phyloP scores from a whole-genome alignment of 2,797 vertebrate genomes.

The Enoplosus armatus region DNA sequence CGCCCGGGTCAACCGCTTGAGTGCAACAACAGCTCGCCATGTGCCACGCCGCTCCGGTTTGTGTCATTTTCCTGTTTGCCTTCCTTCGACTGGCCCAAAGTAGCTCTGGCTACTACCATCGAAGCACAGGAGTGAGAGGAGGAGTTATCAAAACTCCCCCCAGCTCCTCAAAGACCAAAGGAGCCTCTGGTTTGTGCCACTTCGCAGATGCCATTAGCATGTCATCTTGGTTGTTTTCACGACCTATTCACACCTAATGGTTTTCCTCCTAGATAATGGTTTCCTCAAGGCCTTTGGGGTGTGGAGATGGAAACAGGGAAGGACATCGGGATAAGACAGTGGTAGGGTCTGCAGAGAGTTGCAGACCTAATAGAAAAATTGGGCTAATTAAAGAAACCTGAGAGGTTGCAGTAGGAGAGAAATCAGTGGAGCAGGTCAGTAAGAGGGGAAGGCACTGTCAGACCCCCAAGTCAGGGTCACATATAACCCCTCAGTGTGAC shows the following conservation, averaged over 20 bases:
- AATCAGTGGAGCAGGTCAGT: slow-evolving; percentile 54
- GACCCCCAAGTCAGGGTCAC: slow-evolving; percentile 65
- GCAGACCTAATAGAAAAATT: slow-evolving; percentile 75
- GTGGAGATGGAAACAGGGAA: slow-evolving; percentile 34
- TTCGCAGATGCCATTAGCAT: slow-evolving; percentile 67
- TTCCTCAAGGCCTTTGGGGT: slow-evolving; percentile 77
- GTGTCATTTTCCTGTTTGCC: slow-evolving; percentile 40
- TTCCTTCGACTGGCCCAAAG: slow-evolving; percentile 35
- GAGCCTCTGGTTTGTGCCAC: slow-evolving; percentile 74
- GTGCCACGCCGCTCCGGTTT: slow-evolving; percentile 3
- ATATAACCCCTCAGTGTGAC: slow-evolving; percentile 58
- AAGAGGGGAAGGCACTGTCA: slow-evolving; percentile 57
- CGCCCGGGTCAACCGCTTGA: neutral
- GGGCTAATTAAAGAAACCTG: slow-evolving; percentile 71
- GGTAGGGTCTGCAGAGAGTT: slow-evolving; percentile 38
- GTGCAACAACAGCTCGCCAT: slow-evolving; percentile 21
- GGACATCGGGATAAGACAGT: slow-evolving; percentile 57
- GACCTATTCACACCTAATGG: slow-evolving; percentile 78
- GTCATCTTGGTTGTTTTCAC: slow-evolving; percentile 75
- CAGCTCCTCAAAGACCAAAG: slow-evolving; percentile 53
- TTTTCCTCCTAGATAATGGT: slow-evolving; percentile 79
- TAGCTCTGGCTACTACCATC: slow-evolving; percentile 33
- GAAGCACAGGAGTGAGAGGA: slow-evolving; percentile 24
- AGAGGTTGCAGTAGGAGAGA: slow-evolving; percentile 58
- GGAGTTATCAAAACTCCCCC: neutral